phyloP scores from a whole-genome alignment of 2,888 invertebrate genomes.

The Melipona beecheii region DNA sequence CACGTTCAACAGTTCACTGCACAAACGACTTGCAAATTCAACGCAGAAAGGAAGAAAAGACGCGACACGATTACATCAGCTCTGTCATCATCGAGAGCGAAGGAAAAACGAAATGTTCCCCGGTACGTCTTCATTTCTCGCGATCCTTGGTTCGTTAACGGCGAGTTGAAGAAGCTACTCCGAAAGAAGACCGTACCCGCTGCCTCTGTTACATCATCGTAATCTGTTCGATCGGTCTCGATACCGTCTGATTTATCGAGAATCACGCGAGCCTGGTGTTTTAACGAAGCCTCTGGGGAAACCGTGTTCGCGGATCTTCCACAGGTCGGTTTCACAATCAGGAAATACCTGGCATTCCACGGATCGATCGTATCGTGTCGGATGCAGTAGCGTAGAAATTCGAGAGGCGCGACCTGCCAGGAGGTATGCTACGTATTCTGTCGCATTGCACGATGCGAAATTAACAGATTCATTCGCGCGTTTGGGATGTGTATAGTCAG shows the following conservation, averaged over 20 bases:
- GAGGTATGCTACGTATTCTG: background rate
- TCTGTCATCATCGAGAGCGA: slow-evolving; percentile 12
- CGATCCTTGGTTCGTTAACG: background rate
- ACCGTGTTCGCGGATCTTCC: slow-evolving; percentile 58
- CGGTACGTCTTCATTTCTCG: slow-evolving; percentile 34
- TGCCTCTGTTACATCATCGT: slow-evolving; percentile 41
- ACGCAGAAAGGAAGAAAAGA: background rate
- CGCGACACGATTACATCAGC: background rate
- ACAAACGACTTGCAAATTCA: background rate
- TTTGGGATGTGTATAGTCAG: too few relatives aligned
- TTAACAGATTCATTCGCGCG: background rate
- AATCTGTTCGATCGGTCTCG: slow-evolving; percentile 28
- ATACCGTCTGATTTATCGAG: slow-evolving; percentile 52
- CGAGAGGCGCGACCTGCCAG: background rate
- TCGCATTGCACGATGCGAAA: background rate
- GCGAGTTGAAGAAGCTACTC: background rate
- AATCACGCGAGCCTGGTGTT: slow-evolving; percentile 26
- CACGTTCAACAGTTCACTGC: background rate
- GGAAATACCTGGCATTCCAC: slow-evolving; percentile 58
- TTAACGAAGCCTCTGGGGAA: slow-evolving; percentile 20
- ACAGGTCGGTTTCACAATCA: slow-evolving; percentile 59
- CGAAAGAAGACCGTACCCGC: background rate
- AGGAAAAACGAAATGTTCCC: slow-evolving; percentile 12
- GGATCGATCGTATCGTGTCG: slow-evolving; percentile 48
- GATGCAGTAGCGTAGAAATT: slow-evolving; percentile 26